Base-by-base conservation (phyloP, 2,888 invertebrate species). In the Lacanobia oleracea region DNA sequence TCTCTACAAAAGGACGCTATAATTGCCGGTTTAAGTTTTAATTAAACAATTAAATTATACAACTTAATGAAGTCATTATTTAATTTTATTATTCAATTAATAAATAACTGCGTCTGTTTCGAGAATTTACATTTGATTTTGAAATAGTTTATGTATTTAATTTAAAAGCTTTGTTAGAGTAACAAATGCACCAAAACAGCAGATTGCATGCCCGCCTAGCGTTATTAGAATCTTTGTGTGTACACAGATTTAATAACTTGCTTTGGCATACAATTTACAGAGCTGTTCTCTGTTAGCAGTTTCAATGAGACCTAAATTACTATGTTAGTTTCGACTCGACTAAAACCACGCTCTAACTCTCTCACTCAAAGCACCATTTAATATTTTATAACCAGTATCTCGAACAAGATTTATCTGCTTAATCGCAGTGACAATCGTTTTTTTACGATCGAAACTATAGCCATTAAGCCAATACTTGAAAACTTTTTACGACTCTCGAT, bases 401-500 rank as follows among this genome's bases (percentile, higher is more conserved):
- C 21, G n/a, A 53, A 23, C 23, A 45, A 62, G 23, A 66, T 82
- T 68, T 68, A 73, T 73, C 43, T 64, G n/a, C 21, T 71, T 74
- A 82, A 75, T 75, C 67, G 64, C 48, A 75, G 72, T 72, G 80
- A 71, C 76, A 83, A 84, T 83, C 79, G 86, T 77, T 83, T 82
- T 71, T 85, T 86, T 83, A 84, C 85, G 83, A 84, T 83, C 73
- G 66, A 82, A 88, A 89, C 85, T 88, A 85, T 68, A 75, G 72
- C 76, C 82, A 83, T 87, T 84, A 87, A 86, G 80, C 76, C 70
- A 75, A 86, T 85, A 86, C 86, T 87, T 85, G 83, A 79, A 75
- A 90, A 89, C 84, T 91, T 91, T 75, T 89, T 89, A 90, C 89
- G 88, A 85, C 79, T 69, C 82, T 81, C 89, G 89, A 91, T 91